Conservation (phyloP, 2,797 vertebrate species). For the Lacerta agilis region DNA sequence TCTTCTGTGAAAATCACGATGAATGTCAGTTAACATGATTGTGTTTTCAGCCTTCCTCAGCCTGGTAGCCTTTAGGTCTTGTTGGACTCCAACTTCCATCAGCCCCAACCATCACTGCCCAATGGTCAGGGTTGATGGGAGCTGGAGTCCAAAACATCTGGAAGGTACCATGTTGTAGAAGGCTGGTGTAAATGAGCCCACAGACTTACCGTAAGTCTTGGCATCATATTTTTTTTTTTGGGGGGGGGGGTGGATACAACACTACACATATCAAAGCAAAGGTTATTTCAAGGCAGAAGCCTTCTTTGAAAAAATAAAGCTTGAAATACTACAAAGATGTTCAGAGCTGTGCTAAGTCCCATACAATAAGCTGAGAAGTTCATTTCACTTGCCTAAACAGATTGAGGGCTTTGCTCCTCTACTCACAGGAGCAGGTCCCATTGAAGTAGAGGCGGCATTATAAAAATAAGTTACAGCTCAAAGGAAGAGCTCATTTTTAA, state of each 20-base stretch:
- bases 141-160: neutral
- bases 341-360: neutral
- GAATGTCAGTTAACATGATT: neutral
- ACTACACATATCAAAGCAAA: neutral
- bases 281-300: neutral
- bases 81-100: neutral
- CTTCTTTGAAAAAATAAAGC: neutral
- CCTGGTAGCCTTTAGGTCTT: neutral
- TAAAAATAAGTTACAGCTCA: neutral
- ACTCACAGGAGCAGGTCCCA: neutral
- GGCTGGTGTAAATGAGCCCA: neutral
- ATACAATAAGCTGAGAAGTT: neutral
- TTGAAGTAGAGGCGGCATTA: neutral
- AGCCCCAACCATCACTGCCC: neutral
- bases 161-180: neutral
- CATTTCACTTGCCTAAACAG: slow-evolving; percentile 24
- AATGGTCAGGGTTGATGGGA: neutral
- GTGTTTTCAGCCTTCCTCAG: neutral
- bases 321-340: neutral
- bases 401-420: neutral
- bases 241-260: neutral
- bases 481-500: neutral
- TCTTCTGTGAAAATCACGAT: neutral
- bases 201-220: neutral
- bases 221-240: no score